These are phyloP conservation scores for Macropis europaea DNA, from an alignment of 2,888 invertebrate species.

Conservation along the genomic window DNA sequence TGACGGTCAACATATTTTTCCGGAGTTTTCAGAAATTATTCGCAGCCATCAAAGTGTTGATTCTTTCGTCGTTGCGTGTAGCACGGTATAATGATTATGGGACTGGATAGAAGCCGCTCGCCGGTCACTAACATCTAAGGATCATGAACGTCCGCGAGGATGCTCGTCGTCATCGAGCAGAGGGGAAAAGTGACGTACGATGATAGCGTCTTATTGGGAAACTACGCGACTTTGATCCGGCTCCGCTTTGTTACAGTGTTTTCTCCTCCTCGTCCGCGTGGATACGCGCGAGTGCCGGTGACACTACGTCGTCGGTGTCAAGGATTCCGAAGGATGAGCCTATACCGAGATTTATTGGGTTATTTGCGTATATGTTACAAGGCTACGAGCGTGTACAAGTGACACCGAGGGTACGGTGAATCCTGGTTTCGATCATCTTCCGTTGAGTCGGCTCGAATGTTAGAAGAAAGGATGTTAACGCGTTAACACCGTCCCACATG, in stretches of 20 bases:
- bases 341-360: slow-evolving; percentile 76
- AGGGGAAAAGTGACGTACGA: slow-evolving; percentile 17
- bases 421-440: slow-evolving; percentile 40
- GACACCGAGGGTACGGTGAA: slow-evolving; percentile 43
- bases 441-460: too few species aligned
- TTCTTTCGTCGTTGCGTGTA: too few species aligned
- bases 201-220: slow-evolving; percentile 61
- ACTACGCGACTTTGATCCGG: slow-evolving; percentile 55
- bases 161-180: slow-evolving; percentile 12
- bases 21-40: too few species aligned
- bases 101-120: not conserved
- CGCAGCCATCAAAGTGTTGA: too few species aligned
- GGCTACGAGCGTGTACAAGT: slow-evolving; percentile 62
- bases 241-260: slow-evolving; percentile 36
- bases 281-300: slow-evolving; percentile 42
- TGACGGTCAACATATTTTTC: too few species aligned
- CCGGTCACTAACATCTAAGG: slow-evolving; percentile 50
- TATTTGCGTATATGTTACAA: slow-evolving; percentile 78
- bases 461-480: too few species aligned
- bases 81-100: not conserved
- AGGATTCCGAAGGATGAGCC: slow-evolving; percentile 72
- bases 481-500: too few species aligned
- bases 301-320: slow-evolving; percentile 70
- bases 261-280: slow-evolving; percentile 18
- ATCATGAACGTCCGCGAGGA: slow-evolving; percentile 53